Conservation (phyloP, 1,140 invertebrate species). For the Drosophila mayri region DNA sequence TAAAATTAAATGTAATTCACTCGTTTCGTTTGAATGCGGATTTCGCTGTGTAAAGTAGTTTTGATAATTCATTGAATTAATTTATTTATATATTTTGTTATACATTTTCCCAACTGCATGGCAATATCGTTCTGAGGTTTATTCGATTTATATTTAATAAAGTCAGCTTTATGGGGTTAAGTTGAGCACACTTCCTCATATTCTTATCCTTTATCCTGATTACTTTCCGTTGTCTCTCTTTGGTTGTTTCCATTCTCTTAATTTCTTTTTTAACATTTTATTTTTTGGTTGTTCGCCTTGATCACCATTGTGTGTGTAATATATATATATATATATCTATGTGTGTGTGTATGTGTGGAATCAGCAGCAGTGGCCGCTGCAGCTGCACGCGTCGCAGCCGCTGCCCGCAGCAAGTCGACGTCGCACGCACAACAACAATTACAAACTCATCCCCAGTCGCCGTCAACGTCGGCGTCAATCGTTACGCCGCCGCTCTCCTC, state of each 20-base stretch:
- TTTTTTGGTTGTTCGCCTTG: constrained; percentile 26
- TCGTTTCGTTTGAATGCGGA: neutral
- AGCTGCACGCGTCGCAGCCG: constrained; percentile 36
- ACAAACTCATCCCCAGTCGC: constrained; percentile 12
- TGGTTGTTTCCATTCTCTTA: constrained; percentile 36
- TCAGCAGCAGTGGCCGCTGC: constrained; percentile 42
- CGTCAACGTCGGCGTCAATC: constrained; percentile 26
- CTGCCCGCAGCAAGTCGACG: constrained; percentile 38
- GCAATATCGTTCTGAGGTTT: constrained; percentile 9
- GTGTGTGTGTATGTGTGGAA: constrained; percentile 8
- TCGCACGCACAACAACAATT: constrained; percentile 13
- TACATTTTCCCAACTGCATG: neutral
- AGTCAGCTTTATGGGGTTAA: constrained; percentile 9
- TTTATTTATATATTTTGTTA: neutral
- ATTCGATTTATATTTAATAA: neutral
- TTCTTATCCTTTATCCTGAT: neutral
- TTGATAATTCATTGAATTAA: neutral
- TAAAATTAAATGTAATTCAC: neutral
- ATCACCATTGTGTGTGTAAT: constrained; percentile 11
- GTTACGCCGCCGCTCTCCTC: constrained; percentile 5
- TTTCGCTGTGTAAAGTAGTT: neutral
- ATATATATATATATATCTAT: neutral
- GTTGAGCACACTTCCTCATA: no score
- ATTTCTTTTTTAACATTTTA: constrained; percentile 34
- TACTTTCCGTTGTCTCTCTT: constrained; percentile 23